These are phyloP conservation scores for Drosophila ohnishii DNA, from an alignment of 1,140 invertebrate species.

Conservation along the genomic window DNA sequence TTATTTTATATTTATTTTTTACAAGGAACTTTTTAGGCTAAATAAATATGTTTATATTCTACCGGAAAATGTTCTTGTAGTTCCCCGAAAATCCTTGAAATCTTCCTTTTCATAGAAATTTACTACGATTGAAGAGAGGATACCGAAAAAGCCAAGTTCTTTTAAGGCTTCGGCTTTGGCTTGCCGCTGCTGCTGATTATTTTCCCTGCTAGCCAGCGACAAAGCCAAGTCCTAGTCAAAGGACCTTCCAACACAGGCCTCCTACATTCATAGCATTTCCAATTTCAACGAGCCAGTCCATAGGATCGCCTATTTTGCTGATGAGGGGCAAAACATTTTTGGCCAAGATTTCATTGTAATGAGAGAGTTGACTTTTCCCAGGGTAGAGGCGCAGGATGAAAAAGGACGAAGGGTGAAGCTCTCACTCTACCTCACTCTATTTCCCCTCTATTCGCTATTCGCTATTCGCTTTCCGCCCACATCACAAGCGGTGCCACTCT, in stretches of 20 bases:
- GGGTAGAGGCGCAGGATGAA: neutral
- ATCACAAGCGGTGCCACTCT: conserved; percentile 41
- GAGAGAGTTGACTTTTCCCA: conserved; percentile 24
- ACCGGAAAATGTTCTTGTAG: too few relatives aligned
- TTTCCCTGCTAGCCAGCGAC: conserved; percentile 4
- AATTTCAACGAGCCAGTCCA: conserved; percentile 12
- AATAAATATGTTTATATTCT: too few relatives aligned
- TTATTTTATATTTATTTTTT: too few relatives aligned
- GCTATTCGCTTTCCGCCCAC: conserved; percentile 22
- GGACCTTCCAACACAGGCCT: conserved; percentile 12
- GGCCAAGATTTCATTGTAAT: conserved; percentile 35
- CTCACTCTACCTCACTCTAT: neutral
- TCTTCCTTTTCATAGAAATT: neutral
- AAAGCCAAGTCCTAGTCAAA: conserved; percentile 11
- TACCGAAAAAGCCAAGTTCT: neutral
- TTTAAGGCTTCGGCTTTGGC: conserved; percentile 1
- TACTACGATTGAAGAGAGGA: neutral
- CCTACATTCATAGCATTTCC: conserved; percentile 16
- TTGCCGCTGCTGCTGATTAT: neutral
- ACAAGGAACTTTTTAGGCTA: neutral
- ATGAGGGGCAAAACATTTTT: neutral
- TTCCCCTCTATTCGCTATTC: too few relatives aligned
- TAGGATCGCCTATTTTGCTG: conserved; percentile 7
- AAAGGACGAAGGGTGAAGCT: neutral
- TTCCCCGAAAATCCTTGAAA: neutral